Conservation (phyloP, 1,140 invertebrate genomes). For the Orius laevigatus region DNA sequence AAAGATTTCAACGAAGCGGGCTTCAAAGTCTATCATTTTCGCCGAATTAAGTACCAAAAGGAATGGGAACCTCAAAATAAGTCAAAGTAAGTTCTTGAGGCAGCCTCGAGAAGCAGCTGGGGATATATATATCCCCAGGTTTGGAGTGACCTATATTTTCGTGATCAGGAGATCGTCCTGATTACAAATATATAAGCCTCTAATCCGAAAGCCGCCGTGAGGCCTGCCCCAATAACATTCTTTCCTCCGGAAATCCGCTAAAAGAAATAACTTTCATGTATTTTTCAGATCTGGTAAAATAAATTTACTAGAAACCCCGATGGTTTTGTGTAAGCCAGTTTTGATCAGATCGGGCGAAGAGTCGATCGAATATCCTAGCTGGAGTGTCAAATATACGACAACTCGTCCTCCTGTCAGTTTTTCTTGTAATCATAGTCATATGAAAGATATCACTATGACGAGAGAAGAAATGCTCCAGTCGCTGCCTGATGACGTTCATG, state of each 20-base stretch:
- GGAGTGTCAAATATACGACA: not conserved
- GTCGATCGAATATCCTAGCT: slow-evolving; percentile 8
- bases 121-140: too few species aligned
- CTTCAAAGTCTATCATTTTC: slow-evolving; percentile 15
- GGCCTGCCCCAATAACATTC: too few species aligned
- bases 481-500: slow-evolving; percentile 6
- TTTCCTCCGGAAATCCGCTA: too few species aligned
- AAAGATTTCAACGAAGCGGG: slow-evolving; percentile 16
- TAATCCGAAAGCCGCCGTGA: too few species aligned
- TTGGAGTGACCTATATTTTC: too few species aligned
- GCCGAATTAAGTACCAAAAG: slow-evolving; percentile 13
- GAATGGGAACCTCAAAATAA: slow-evolving; percentile 6
- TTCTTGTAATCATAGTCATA: slow-evolving; percentile 1
- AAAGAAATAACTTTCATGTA: too few species aligned
- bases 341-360: not conserved
- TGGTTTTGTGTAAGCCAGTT: slow-evolving; percentile 12
- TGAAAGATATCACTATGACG: not conserved
- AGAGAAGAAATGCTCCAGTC: slow-evolving; percentile 7
- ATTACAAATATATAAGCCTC: too few species aligned
- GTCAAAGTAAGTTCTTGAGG: not conserved
- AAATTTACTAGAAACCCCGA: slow-evolving; percentile 16
- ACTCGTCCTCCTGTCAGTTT: slow-evolving; percentile 1
- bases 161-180: too few species aligned
- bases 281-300: not conserved
- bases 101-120: not conserved